Conservation (phyloP, 2,888 invertebrate genomes). For the Antitype chi region DNA sequence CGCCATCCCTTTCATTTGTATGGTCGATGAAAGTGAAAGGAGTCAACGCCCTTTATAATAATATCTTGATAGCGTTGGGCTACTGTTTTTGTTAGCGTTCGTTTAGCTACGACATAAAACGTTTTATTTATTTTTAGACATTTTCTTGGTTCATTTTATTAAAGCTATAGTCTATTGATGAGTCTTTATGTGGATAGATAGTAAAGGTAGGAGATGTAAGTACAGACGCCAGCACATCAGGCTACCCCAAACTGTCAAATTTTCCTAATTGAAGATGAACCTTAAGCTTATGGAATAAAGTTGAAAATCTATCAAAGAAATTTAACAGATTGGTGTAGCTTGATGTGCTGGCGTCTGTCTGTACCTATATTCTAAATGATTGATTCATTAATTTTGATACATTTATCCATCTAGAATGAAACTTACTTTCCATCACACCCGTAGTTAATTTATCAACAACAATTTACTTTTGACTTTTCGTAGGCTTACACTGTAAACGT, state of each 20-base stretch:
- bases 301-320: no score
- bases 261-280: no score
- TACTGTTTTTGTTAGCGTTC: constrained; percentile 28
- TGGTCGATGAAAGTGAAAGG: constrained; percentile 51
- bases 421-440: not conserved
- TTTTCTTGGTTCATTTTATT: not conserved
- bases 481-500: not conserved
- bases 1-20: constrained; percentile 26
- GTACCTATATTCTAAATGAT: not conserved
- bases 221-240: no score
- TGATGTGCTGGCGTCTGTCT: no score
- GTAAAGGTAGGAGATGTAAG: not conserved
- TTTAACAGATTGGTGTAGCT: no score
- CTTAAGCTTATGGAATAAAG: no score
- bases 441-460: not conserved
- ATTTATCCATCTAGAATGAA: not conserved
- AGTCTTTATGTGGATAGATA: not conserved
- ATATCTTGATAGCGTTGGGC: constrained; percentile 32
- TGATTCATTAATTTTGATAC: not conserved
- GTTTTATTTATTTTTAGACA: constrained; percentile 27
- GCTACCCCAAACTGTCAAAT: no score
- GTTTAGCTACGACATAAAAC: constrained; percentile 15
- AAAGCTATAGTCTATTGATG: not conserved
- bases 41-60: constrained; percentile 51
- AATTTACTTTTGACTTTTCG: not conserved